Base-by-base conservation (phyloP, 1,140 invertebrate species). In the Aphaenogaster floridana region DNA sequence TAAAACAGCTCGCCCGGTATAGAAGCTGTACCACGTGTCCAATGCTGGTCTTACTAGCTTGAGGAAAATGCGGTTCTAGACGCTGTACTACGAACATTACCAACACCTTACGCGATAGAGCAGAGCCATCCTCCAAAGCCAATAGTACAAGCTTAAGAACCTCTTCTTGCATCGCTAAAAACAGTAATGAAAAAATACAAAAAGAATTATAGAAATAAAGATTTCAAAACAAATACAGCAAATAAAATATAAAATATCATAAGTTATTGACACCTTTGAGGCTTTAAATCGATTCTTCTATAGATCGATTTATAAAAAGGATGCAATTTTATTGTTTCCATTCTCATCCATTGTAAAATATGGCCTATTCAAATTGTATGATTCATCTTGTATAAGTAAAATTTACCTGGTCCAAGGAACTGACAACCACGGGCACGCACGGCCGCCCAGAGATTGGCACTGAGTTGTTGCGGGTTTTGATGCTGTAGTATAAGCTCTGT, bases 51-150 rank as follows among this genome's bases (percentile, higher is more conserved):
- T 99, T 99, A 6, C 99, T 99, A 64, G 99, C 98, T 96, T 99
- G 99, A 5, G 99, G 98, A 96, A 99, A 99, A 94, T 99, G 98
- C 54, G 98, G 97, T 94, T 99, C 98, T 80, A 99, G 96, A 93
- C 98, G 97, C 96, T 99, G 99, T 57, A 99, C 99, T 61, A 99
- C 99, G 96, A 99, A 99, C 97, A 99, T 98, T 59, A 99, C 99
- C 88, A 99, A 96, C 39, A 99, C 99, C 96, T 99, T 99, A 84
- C 99, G 96, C 0, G 99, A 99, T 85, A 99, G 96, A n/a, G 98
- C 98, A 5, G 98, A 99, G 6, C 99, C 99, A 96, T 99, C 99
- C 95, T 99, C 98, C 48, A 99, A 95, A 2, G 99, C 99, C 76
- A 99, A 94, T 7, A 99, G 96, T 21, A 99, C 99, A 69, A 99